Percentiles rank a stretch among this genome's conserved stretches.
Conservation (phyloP, 1,140 invertebrate genomes). For the Dreissena rostriformis region DNA sequence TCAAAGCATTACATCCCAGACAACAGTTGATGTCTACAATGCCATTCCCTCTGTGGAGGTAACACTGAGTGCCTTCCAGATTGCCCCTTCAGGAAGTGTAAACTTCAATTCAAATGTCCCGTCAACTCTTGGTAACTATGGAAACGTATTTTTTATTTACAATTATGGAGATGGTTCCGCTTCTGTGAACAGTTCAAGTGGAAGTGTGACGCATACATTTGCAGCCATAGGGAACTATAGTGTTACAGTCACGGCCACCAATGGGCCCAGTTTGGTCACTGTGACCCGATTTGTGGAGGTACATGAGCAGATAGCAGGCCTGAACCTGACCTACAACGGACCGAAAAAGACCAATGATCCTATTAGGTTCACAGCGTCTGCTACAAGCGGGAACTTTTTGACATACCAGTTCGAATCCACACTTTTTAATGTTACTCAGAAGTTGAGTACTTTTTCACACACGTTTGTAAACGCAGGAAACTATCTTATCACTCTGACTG, state of each 20-base stretch:
- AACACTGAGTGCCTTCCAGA: neutral
- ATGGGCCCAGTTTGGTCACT: slow-evolving; percentile 40
- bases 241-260: slow-evolving; percentile 40
- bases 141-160: slow-evolving; percentile 12
- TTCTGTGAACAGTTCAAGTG: neutral
- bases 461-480: slow-evolving; percentile 46
- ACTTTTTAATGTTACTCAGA: slow-evolving; percentile 19
- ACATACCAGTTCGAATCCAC: slow-evolving; percentile 53
- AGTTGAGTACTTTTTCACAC: slow-evolving; percentile 13
- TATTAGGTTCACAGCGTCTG: slow-evolving; percentile 50
- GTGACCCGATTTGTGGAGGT: slow-evolving; percentile 18
- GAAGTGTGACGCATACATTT: slow-evolving; percentile 30
- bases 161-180: slow-evolving; percentile 29
- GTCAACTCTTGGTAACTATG: slow-evolving; percentile 23
- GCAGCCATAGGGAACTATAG: slow-evolving; percentile 43
- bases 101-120: slow-evolving; percentile 15
- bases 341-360: slow-evolving; percentile 55
- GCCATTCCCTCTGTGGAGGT: neutral
- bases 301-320: slow-evolving; percentile 41
- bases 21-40: slow-evolving; percentile 35
- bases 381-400: slow-evolving; percentile 50
- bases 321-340: slow-evolving; percentile 58
- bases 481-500: slow-evolving; percentile 52
- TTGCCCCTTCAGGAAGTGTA: neutral
- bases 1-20: neutral